Percentiles rank a stretch among this genome's conserved stretches.
Conservation (phyloP, 2,797 vertebrate species). For the Myripristis jacobus region DNA sequence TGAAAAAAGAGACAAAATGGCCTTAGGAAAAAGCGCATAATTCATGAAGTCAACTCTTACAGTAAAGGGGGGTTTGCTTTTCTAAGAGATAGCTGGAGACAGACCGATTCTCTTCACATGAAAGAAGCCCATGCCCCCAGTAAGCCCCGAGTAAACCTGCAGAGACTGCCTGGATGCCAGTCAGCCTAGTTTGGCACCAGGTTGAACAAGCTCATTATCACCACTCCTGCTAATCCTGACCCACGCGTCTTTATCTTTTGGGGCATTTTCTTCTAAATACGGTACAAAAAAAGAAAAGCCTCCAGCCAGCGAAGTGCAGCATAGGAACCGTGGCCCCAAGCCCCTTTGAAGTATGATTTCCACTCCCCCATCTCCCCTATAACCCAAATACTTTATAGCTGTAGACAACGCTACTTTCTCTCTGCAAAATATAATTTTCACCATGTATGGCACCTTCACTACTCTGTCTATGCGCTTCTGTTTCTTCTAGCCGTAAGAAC, state of each 20-base stretch:
- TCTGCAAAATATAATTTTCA: slow-evolving; percentile 47
- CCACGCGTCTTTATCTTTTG: slow-evolving; percentile 39
- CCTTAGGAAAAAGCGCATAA: slow-evolving; percentile 30
- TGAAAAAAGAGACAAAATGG: slow-evolving; percentile 33
- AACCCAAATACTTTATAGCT: slow-evolving; percentile 14
- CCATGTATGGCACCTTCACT: slow-evolving; percentile 6
- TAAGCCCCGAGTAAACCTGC: neutral
- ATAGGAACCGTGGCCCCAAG: slow-evolving; percentile 3
- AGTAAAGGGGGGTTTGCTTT: slow-evolving; percentile 79
- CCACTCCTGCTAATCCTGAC: slow-evolving; percentile 66
- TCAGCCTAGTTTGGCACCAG: slow-evolving; percentile 39
- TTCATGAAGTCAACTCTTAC: slow-evolving; percentile 39
- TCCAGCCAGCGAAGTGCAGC: slow-evolving; percentile 6
- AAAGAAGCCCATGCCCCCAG: slow-evolving; percentile 18
- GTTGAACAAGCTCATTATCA: slow-evolving; percentile 30
- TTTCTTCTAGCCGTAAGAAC: slow-evolving; percentile 71
- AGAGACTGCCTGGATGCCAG: neutral
- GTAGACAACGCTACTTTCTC: slow-evolving; percentile 22
- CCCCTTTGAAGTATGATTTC: slow-evolving; percentile 25
- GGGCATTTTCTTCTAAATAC: slow-evolving; percentile 41
- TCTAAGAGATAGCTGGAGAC: slow-evolving; percentile 43
- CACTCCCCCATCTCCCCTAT: slow-evolving; percentile 25
- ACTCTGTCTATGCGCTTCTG: slow-evolving; percentile 37
- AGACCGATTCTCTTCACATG: slow-evolving; percentile 41
- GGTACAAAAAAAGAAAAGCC: slow-evolving; percentile 38